Base-by-base conservation (phyloP, 2,113 vertebrate genomes). In the Strix aluco region DNA sequence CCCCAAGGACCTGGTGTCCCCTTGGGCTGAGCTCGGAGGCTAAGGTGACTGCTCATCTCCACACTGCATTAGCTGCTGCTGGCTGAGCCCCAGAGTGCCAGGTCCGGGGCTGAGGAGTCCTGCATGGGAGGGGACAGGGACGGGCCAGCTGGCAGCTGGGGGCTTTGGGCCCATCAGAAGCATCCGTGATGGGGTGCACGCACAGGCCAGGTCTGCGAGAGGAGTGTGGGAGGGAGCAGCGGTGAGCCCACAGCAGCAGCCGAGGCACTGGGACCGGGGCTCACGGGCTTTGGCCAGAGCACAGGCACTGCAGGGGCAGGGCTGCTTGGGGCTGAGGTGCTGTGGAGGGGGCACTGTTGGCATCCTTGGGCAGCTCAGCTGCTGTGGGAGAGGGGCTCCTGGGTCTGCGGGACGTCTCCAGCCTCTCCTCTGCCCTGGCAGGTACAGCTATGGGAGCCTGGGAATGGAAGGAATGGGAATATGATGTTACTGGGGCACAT, bases 11-110 rank as follows among this genome's bases (percentile, higher is more conserved):
- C 81, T 61, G 58, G 11, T 89, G 89, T 94, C 77, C 69, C 65
- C 70, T 9, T 32, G 69, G 83, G 77, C 80, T 57, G 69, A 81
- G 95, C 90, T 89, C 17, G 1, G 82, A 93, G 71, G 34, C 89
- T 95, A 15, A 97, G 95, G 94, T 97, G 95, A 81, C 92, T 95
- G 95, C 69, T 93, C 67, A 40, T 86, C 40, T 92, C 74, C 86
- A 96, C 72, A 94, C 92, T 92, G 96, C 96, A 82, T 95, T 92
- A 71, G 85, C 94, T 79, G 84, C 94, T 93, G 92, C 94, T 93
- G 95, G 92, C 96, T 94, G 83, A 91, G 94, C 86, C 95, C 95
- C 96, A 95, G 86, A 6, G 2, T 67, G 80, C 61, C 5, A 13
- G 77, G 90, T 74, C 96, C 61, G 3, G 82, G 6, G 1, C 89